These are phyloP conservation scores for Lichenostomus cassidix DNA, from an alignment of 2,113 vertebrate species.

Conservation along the genomic window DNA sequence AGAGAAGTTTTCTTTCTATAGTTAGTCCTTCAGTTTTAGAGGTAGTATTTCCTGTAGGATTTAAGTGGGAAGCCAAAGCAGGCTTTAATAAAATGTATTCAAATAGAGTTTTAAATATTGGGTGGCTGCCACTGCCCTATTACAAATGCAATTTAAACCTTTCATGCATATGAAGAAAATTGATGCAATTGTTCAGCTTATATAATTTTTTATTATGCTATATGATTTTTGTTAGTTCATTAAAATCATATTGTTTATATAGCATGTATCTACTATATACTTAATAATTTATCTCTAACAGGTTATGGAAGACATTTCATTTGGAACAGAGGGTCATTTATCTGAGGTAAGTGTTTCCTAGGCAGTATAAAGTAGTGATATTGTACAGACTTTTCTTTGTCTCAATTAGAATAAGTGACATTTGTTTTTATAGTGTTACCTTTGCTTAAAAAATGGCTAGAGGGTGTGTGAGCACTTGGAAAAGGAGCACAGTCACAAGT, in stretches of 20 bases:
- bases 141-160: background rate
- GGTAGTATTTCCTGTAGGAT: background rate
- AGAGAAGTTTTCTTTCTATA: background rate
- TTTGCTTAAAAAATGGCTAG: background rate
- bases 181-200: background rate
- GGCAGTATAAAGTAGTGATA: background rate
- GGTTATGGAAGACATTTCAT: conserved; percentile 33
- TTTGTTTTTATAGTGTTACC: background rate
- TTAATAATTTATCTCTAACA: conserved; percentile 31
- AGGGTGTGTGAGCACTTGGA: background rate
- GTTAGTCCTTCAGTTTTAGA: background rate
- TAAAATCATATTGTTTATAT: background rate
- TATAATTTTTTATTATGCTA: background rate
- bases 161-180: background rate
- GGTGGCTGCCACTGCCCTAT: background rate
- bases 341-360: conserved; percentile 59
- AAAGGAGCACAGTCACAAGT: background rate
- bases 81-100: conserved; percentile 4
- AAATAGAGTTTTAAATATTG: background rate
- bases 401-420: conserved; percentile 13
- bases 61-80: background rate
- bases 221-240: background rate
- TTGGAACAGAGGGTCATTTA: conserved; percentile 25
- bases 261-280: background rate
- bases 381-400: background rate